Conservation (phyloP, 2,888 invertebrate genomes). For the Mythimna impura region DNA sequence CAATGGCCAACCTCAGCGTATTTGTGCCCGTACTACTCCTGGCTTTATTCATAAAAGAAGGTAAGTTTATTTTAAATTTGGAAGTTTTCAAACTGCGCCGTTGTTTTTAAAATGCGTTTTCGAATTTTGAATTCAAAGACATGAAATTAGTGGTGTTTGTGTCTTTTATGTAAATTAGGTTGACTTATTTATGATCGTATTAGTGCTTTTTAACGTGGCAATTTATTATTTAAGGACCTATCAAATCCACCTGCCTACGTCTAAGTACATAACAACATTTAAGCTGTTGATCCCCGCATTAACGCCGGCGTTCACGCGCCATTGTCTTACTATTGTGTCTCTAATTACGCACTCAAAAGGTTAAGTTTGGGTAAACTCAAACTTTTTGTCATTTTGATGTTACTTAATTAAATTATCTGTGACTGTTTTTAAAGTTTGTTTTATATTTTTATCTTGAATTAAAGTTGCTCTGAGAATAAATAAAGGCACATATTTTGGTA, state of each 20-base stretch:
- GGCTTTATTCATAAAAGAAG: slow-evolving; percentile 81
- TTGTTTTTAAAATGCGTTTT: neutral
- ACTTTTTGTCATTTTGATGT: too few species aligned
- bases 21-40: slow-evolving; percentile 84
- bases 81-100: neutral
- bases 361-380: too few species aligned
- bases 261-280: neutral
- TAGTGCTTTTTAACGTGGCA: neutral
- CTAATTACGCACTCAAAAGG: too few species aligned
- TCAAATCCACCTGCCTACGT: neutral
- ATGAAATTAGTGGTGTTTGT: neutral
- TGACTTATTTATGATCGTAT: neutral
- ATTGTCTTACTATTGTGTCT: too few species aligned
- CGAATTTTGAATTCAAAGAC: neutral
- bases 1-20: slow-evolving; percentile 82
- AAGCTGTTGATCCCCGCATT: too few species aligned
- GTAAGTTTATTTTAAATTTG: slow-evolving; percentile 70
- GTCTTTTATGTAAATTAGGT: slow-evolving; percentile 1
- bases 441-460: too few species aligned
- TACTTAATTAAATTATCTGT: too few species aligned
- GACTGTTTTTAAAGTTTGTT: too few species aligned
- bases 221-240: too few species aligned
- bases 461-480: too few species aligned
- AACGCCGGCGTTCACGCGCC: too few species aligned
- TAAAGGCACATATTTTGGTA: too few species aligned